Percentiles rank a stretch among this genome's conserved stretches.
These are phyloP conservation scores for Ectemnius continuus DNA, from an alignment of 2,888 invertebrate species.

Conservation along the genomic window DNA sequence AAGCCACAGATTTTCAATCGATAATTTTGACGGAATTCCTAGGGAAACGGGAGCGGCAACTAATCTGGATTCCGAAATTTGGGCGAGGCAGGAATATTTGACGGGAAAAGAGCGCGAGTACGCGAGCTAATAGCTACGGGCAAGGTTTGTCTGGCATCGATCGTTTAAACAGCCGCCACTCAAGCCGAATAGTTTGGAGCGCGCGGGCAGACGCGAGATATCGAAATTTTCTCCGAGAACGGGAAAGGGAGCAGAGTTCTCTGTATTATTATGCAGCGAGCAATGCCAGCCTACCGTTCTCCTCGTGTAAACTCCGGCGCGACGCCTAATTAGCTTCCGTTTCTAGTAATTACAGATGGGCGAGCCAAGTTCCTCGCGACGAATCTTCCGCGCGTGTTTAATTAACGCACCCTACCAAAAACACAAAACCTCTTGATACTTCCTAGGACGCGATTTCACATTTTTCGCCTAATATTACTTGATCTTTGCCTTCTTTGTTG, in stretches of 20 bases:
- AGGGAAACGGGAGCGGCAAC: too few species aligned
- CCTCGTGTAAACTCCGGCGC: slow-evolving; percentile 19
- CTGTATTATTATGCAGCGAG: slow-evolving; percentile 28
- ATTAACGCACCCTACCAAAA: too few species aligned
- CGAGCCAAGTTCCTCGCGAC: neutral
- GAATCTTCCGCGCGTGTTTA: neutral
- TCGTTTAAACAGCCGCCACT: slow-evolving; percentile 29
- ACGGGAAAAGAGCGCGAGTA: neutral
- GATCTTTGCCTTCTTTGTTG: too few species aligned
- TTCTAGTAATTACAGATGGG: slow-evolving; percentile 2
- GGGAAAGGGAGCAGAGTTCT: too few species aligned
- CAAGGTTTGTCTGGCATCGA: slow-evolving; percentile 24
- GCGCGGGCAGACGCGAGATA: neutral
- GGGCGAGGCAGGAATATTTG: slow-evolving; percentile 24
- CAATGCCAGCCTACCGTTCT: slow-evolving; percentile 9
- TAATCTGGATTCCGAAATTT: too few species aligned
- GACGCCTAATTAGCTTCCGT: slow-evolving; percentile 31
- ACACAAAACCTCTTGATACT: too few species aligned
- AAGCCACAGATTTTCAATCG: too few species aligned
- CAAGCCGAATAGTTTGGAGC: slow-evolving; percentile 23
- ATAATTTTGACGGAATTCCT: too few species aligned
- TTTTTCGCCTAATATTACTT: too few species aligned
- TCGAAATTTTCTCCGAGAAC: too few species aligned
- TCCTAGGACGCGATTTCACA: too few species aligned
- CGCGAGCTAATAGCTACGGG: too few species aligned